These are phyloP conservation scores for Eledone cirrhosa DNA, from an alignment of 2,888 invertebrate species.

Conservation along the genomic window DNA sequence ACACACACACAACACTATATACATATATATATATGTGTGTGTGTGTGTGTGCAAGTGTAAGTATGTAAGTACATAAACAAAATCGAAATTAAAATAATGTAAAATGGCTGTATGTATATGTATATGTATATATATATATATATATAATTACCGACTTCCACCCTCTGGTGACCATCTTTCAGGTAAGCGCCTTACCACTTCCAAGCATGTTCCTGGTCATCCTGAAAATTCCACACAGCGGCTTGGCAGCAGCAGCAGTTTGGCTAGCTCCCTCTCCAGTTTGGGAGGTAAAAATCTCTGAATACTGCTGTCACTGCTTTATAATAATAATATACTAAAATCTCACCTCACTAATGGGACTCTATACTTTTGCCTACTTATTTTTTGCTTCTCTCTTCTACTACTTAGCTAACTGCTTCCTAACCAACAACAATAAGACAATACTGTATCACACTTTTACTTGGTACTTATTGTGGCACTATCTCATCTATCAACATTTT, in stretches of 20 bases:
- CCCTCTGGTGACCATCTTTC: conserved; percentile 24
- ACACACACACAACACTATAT: too few species aligned
- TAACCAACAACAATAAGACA: neutral
- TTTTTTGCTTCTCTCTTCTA: conserved; percentile 18
- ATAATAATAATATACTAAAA: conserved; percentile 22
- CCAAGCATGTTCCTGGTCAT: conserved; percentile 29
- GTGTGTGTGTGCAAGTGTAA: too few species aligned
- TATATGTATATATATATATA: too few species aligned
- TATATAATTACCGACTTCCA: conserved; percentile 4
- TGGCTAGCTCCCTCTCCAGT: conserved; percentile 34
- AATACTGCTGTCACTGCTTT: conserved; percentile 9
- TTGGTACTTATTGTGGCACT: too few species aligned
- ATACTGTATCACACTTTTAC: too few species aligned
- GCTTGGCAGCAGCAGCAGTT: conserved; percentile 30
- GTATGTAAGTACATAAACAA: too few species aligned
- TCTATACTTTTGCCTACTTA: conserved; percentile 15
- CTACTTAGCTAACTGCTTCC: conserved; percentile 20
- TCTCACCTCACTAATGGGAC: conserved; percentile 20
- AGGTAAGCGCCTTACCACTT: conserved; percentile 17
- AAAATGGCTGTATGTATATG: too few species aligned
- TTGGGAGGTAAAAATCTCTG: conserved; percentile 35
- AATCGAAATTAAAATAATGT: too few species aligned
- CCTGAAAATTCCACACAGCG: conserved; percentile 17
- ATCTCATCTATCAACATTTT: too few species aligned
- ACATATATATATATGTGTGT: too few species aligned